A percentile compares a stretch with the other conserved stretches of the same genome.
Evolutionary conservation across 2,797 vertebrate species (phyloP).

Genomic region (Sphenodon punctatus): DNA sequence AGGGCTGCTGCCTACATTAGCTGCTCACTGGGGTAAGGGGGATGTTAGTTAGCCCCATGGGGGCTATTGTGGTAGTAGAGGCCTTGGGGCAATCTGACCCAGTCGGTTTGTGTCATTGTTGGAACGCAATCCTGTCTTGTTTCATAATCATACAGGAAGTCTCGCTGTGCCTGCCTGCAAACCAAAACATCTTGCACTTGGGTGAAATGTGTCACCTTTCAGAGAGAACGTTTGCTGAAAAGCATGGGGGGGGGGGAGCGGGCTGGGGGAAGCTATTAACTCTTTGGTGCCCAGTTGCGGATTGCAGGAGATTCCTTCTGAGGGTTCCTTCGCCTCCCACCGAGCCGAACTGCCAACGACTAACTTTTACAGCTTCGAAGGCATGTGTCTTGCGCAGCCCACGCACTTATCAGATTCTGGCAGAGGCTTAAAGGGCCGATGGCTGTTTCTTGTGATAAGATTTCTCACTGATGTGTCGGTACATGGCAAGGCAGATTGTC

Average conservation of each 20-base stretch:
- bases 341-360: background rate
- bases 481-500: slow-evolving; percentile 24
- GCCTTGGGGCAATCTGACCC: background rate
- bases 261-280: rapidly evolving
- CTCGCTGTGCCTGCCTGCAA: background rate
- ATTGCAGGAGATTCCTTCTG: background rate
- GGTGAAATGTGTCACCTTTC: background rate
- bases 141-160: background rate
- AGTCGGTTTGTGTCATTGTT: slow-evolving; percentile 24
- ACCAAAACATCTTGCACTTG: background rate
- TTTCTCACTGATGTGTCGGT: slow-evolving; percentile 50
- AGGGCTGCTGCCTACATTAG: too few relatives aligned
- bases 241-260: rapidly evolving
- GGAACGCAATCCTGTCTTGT: background rate
- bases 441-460: slow-evolving; percentile 35
- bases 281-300: background rate
- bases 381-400: background rate
- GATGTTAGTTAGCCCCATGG: background rate
- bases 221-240: slow-evolving; percentile 6
- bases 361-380: too few relatives aligned
- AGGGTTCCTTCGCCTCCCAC: background rate
- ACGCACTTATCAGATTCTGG: background rate
- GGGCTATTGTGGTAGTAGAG: rapidly evolving
- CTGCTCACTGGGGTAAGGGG: background rate
- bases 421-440: background rate